Base-by-base conservation (phyloP, 1,140 invertebrate species). In the Drosophila rufa region DNA sequence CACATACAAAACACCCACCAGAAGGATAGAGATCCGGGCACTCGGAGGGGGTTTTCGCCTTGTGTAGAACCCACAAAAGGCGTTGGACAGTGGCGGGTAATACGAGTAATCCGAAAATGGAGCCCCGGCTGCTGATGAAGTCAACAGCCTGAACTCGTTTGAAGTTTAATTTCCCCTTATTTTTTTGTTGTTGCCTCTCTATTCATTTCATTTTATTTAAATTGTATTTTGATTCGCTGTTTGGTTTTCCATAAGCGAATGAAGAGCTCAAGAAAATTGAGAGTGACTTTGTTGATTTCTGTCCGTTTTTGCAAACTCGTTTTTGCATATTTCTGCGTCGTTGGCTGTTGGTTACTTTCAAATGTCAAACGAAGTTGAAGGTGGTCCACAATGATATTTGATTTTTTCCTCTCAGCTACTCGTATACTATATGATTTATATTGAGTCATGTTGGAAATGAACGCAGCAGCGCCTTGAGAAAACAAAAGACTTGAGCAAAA, bases 341-440 rank as follows among this genome's bases (percentile, higher is more conserved):
- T 51, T 78, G 57, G 47, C 60, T 51, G 70, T 50, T 61, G 73
- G 50, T 81, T 75, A 90, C 85, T 90, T 90, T 90, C 85, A 90
- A 90, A 90, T 90, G 85, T 85, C 85, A 90, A 90, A 77, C 61
- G 75, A 78, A 90, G 85, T 90, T 90, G 85, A 90, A 90, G 85
- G 85, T 90, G 85, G 84, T 79, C 80, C 76, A 65, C 83, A 82
- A 70, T 87, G 69, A 75, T 80, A 89, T 78, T 80, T 80, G 69
- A 73, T 58, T 59, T 73, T 59, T 73, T 59, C 38, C 46, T 57
- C 38, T 30, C 45, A 17, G 36, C 69, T 17, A 43, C 67, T 40
- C 67, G 43, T 17, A 30, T 71, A 53, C 48, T 68, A 51, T 82
- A 80, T 86, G 80, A 86, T 86, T 80, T 87, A 80, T 83, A 89